Base-by-base conservation (phyloP, 2,888 invertebrate species). In the Megalurothrips usitatus region DNA sequence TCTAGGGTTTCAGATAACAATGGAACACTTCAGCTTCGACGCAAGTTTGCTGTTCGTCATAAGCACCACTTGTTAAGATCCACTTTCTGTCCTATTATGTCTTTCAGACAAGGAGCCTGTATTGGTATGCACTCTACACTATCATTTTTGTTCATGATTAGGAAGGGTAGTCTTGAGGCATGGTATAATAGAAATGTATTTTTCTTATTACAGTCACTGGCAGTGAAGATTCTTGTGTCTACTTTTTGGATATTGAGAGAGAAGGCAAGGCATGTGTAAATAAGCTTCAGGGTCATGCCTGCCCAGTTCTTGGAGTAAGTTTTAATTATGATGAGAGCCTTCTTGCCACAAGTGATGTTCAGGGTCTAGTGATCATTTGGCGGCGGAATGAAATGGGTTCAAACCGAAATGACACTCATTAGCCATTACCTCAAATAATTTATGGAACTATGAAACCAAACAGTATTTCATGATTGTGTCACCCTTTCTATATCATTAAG, bases 301-400 rank as follows among this genome's bases (percentile, higher is more conserved):
- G 92, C n/a, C 92, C 95, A 0, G 94, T 95, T 81, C 88, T 95
- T 28, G 94, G 95, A 81, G 93, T 96, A 48, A 92, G 93, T 84
- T 96, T 96, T 87, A 96, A 95, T 88, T 94, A 94, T 88, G 94
- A 96, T 87, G 96, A 96, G 89, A 94, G 94, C 85, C 89, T 95
- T 84, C 88, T 96, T 83, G 96, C 96, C 68, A 94, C 94, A 49
- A 94, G 94, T 86, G 96, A 96, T 89, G 89, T 92, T 81, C 91
- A 94, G 84, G 96, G 94, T 0, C 90, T 94, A 82, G 92, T 94
- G 83, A 94, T 94, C 85, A 90, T 94, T 82, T 94, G 94, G 94
- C 90, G 91, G 81, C 87, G 92, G 82, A 87, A 83, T 78, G 19
- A 17, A 23, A 9, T 58, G 58, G n/a, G 58, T 17, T n/a, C n/a